Evolutionary conservation across 2,113 vertebrate genomes (phyloP), one percentile per base, ranked within the genome.

Genomic region (Aplodontia rufa): DNA sequence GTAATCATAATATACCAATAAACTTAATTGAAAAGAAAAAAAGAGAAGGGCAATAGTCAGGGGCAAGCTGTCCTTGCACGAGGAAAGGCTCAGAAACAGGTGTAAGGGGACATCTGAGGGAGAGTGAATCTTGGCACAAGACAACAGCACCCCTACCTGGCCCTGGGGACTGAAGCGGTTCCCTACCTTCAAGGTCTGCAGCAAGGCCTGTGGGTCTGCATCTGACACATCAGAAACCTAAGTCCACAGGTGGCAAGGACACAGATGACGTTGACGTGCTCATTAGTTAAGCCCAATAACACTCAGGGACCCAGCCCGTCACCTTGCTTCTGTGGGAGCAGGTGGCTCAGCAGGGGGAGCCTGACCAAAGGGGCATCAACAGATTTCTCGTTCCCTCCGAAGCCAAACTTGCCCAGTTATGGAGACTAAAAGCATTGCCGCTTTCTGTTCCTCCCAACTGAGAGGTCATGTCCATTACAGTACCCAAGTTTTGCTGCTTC

Each of bases 181-280:
- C 60, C 4, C 81, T 94, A 99, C 99, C 98, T 99, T 98, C 98
- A 99, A 74, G 42, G 78, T 97, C 91, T 99, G 98, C 53, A 99
- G 95, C 51, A 99, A 87, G 91, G 98, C 98, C 49, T 96, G 96
- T 0, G 98, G 98, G 96, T 99, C 99, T 69, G 98, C 97, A 0
- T 98, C 98, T 0, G 98, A 98, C 75, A 93, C 5, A 22, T 98
- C 96, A 0, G 98, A 97, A n/a, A 91, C 96, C 98, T 98, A 66
- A 7, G 3, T 4, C 98, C 40, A 98, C 82, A 24, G 30, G 97
- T 96, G 3, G 96, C 5, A 72, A 69, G 87, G 53, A 89, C 26
- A 58, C 28, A 92, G 86, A 80, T 3, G 24, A 83, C n/a, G n/a
- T n/a, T n/a, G n/a, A n/a, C n/a, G n/a, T n/a, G 17, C 0, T 0